Conservation (phyloP, 2,888 invertebrate species). For the Hylaea fasciaria region DNA sequence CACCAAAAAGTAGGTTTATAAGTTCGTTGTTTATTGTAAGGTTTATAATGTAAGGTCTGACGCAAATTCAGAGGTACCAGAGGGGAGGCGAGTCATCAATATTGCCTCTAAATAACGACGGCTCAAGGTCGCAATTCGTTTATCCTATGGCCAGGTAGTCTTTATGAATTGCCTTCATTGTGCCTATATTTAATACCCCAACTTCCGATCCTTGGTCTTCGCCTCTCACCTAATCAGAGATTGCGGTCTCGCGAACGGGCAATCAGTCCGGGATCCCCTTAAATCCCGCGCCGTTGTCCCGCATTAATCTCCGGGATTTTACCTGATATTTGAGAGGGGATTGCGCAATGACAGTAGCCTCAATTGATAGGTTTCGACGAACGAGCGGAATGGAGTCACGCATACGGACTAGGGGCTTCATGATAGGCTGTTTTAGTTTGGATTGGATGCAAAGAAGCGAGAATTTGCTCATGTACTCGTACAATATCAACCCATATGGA, state of each 20-base stretch:
- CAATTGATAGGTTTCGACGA: slow-evolving; percentile 11
- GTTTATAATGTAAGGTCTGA: neutral
- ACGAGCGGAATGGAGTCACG: slow-evolving; percentile 7
- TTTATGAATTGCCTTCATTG: slow-evolving; percentile 21
- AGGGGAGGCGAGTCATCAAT: slow-evolving; percentile 3
- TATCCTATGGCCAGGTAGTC: neutral
- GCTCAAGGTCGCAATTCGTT: neutral
- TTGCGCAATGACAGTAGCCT: slow-evolving; percentile 9
- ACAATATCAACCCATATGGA: no score
- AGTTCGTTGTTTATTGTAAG: no score
- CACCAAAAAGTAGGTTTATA: neutral
- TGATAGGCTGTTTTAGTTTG: slow-evolving; percentile 4
- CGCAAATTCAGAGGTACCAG: slow-evolving; percentile 6
- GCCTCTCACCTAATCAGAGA: slow-evolving; percentile 30
- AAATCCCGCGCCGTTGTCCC: slow-evolving; percentile 36
- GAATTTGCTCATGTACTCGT: neutral
- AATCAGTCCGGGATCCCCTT: slow-evolving; percentile 42
- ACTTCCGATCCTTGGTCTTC: slow-evolving; percentile 18
- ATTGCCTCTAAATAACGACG: neutral
- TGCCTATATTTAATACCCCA: slow-evolving; percentile 20
- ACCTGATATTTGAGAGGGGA: slow-evolving; percentile 28
- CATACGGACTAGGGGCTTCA: slow-evolving; percentile 11
- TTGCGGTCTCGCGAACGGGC: slow-evolving; percentile 33
- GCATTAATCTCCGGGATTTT: slow-evolving; percentile 45
- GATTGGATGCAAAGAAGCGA: neutral